Evolutionary conservation across 2,797 vertebrate genomes (phyloP), one percentile per base, ranked within the genome.

Genomic region (Ibycter americanus): DNA sequence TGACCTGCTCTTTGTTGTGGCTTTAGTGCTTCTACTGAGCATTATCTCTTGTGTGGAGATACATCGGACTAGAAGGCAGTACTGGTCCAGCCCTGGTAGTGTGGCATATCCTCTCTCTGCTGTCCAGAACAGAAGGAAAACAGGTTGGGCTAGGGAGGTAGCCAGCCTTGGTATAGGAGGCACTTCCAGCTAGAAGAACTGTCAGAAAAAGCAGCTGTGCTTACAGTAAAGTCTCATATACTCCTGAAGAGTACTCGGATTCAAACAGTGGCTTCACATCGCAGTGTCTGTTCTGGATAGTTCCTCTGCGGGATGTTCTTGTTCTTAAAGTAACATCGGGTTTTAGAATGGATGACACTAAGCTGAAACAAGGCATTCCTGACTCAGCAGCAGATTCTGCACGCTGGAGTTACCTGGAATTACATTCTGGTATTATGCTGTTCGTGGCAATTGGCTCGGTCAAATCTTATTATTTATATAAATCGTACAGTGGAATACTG

Each of bases 41-140:
- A 0, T 46, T 89, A 2, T 63, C 25, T 77, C 54, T 67, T 27
- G 1, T 5, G 11, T 38, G 32, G 61, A 17, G 2, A 0, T 14
- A 46, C 7, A 19, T 52, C 16, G 17, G 18, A 66, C 59, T 73
- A 62, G 73, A 34, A 59, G 55, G 49, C 29, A 49, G 61, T 15
- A 7, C 26, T 83, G 44, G 38, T 70, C 71, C 27, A 44, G 78
- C 40, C 15, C 82, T 83, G 63, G 25, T 27, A 44, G 18, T 5
- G 27, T 19, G 34, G 27, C n/a, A 47, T 1, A 0, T 62, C 78
- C 12, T 61, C 46, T 56, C 19, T 0, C 0, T 11, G 8, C 23
- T 86, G 46, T 62, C 38, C 20, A 67, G 72, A 95, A 21, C 2
- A 73, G 65, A 78, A 78, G 17, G 46, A 76, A 54, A 90, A 36